Percentiles rank a stretch among this genome's conserved stretches.
phyloP scores from a whole-genome alignment of 2,888 invertebrate species.

The Drosophila pullipes region DNA sequence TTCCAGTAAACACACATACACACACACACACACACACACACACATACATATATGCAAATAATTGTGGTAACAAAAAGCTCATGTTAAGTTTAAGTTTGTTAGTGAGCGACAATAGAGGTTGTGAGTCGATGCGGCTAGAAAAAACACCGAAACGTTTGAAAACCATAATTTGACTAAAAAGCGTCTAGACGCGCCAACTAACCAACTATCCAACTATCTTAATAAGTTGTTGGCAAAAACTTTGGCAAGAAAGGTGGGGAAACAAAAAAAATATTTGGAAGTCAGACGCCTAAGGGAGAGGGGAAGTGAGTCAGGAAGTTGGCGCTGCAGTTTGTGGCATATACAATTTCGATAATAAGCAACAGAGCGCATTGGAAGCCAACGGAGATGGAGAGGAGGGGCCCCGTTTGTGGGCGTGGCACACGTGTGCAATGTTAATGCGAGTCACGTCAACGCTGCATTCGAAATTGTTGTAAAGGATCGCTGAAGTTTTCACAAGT shows the following conservation, averaged over 20 bases:
- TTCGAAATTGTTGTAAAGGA: constrained; percentile 68
- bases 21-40: constrained; percentile 19
- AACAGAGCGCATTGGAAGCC: constrained; percentile 55
- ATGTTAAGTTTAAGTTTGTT: constrained; percentile 51
- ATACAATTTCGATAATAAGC: constrained; percentile 81
- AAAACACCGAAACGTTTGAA: constrained; percentile 55
- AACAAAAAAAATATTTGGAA: neutral
- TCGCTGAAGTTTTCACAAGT: constrained; percentile 44
- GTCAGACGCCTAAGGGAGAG: neutral
- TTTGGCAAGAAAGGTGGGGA: constrained; percentile 36
- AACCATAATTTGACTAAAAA: constrained; percentile 80
- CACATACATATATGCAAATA: constrained; percentile 18
- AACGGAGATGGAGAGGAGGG: neutral
- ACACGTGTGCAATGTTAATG: constrained; percentile 73
- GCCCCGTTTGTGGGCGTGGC: constrained; percentile 45
- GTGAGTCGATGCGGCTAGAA: neutral
- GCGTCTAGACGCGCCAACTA: constrained; percentile 76
- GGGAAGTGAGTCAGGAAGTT: constrained; percentile 57
- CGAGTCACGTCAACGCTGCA: constrained; percentile 80
- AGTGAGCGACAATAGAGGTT: constrained; percentile 25
- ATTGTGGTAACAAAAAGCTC: constrained; percentile 54
- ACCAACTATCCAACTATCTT: constrained; percentile 70
- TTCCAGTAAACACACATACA: constrained; percentile 37
- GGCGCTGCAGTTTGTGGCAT: constrained; percentile 66
- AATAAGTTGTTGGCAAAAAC: constrained; percentile 76